phyloP scores from a whole-genome alignment of 2,113 vertebrate species.

The Campylomormyrus tamandua region DNA sequence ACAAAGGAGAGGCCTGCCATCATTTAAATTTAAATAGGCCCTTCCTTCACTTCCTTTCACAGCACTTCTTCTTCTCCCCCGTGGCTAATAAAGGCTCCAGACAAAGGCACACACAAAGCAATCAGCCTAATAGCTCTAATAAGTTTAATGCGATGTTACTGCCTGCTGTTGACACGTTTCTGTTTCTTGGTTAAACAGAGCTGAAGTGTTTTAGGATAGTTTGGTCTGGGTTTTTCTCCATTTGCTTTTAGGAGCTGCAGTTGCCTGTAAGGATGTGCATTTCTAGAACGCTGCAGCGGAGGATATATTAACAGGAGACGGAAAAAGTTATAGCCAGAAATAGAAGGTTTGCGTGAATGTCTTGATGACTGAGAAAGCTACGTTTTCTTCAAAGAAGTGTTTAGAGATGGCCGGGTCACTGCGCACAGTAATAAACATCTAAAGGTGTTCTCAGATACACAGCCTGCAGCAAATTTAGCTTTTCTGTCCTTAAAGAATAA shows the following conservation, averaged over 20 bases:
- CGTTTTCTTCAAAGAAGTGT: background rate
- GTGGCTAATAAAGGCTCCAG: slow-evolving; percentile 55
- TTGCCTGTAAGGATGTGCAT: slow-evolving; percentile 51
- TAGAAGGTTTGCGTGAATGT: slow-evolving; percentile 22
- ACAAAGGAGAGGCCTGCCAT: slow-evolving; percentile 54
- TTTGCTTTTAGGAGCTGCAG: slow-evolving; percentile 43
- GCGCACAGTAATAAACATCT: background rate
- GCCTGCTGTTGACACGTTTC: slow-evolving; percentile 61
- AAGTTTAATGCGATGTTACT: slow-evolving; percentile 57
- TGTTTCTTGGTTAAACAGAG: slow-evolving; percentile 62
- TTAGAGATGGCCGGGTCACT: background rate
- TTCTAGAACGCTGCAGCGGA: slow-evolving; percentile 33
- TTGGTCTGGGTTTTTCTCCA: slow-evolving; percentile 41
- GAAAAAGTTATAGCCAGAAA: slow-evolving; percentile 29
- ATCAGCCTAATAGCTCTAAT: slow-evolving; percentile 68
- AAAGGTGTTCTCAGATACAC: background rate
- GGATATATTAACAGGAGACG: slow-evolving; percentile 47
- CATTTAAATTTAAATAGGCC: slow-evolving; percentile 64
- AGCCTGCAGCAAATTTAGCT: background rate
- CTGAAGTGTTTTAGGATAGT: slow-evolving; percentile 58
- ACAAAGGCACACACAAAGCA: slow-evolving; percentile 51
- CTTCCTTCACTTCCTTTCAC: slow-evolving; percentile 31
- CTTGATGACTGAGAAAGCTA: slow-evolving; percentile 2
- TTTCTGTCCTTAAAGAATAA: background rate
- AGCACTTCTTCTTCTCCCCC: slow-evolving; percentile 43